Base-by-base conservation (phyloP, 2,113 vertebrate genomes). In the Pollachius pollachius region DNA sequence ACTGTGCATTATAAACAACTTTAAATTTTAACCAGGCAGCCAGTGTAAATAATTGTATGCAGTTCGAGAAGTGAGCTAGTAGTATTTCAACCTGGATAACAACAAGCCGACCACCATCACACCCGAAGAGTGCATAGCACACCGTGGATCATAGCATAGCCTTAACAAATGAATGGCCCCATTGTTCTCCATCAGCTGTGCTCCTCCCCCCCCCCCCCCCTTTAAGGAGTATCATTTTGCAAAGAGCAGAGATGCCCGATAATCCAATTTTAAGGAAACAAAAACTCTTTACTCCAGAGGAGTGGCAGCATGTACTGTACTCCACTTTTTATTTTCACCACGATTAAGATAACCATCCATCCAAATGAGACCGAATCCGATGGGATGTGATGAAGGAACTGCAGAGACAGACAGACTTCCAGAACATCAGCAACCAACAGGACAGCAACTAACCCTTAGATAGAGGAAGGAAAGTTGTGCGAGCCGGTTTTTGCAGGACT, bases 381-480 rank as follows among this genome's bases (percentile, higher is more conserved):
- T 57, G 8, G 41, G 15, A 57, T 57, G n/a, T 85, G 34, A 15
- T 72, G 71, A 73, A 79, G 76, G 71, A 84, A 71, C 59, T 59
- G 19, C 70, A 67, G 74, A 65, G 80, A 71, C 65, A 80, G 67
- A 34, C 71, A 18, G 62, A 62, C 30, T 80, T 84, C 65, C 52
- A 70, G 74, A 82, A 64, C 41, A 48, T 9, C 8, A 48, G 9
- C 8, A 48, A 48, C 8, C 5, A 13, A 48, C 41, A 48, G 75
- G 78, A 71, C 72, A 57, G n/a, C 54, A 57, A 57, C 3, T 8
- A 23, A 61, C 6, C 18, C 77, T 77, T 78, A 48, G 56, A 23
- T 37, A 72, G 16, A 75, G 70, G 63, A 81, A 76, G 65, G 17
- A 52, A 81, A 81, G 67, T 74, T 80, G 66, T 67, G 81, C 68